Evolutionary conservation across 37 sponge, comb jelly and placozoan genomes (phyloP).

Genomic region (Cliona cf. orientalis): DNA sequence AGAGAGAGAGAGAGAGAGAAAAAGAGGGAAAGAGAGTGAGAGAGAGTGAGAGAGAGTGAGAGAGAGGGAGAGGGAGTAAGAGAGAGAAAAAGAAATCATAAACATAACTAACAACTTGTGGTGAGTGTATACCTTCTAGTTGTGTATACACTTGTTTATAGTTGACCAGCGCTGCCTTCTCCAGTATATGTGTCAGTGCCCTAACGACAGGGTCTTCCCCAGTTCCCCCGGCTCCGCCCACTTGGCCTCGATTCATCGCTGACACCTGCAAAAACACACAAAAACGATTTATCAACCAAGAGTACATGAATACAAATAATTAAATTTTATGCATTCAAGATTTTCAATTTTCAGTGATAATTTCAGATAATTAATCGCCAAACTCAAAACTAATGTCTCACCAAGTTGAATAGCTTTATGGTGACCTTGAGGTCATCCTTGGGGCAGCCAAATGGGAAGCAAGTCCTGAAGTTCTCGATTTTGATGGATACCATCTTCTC

Average conservation of each 20-base stretch:
- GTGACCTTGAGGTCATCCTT: constrained; percentile 58
- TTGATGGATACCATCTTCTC: constrained; percentile 44
- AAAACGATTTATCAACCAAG: neutral
- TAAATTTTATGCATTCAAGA: too few species aligned
- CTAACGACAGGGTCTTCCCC: neutral
- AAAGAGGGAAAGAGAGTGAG: too few species aligned
- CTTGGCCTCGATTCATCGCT: constrained; percentile 18
- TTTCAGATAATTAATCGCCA: too few species aligned
- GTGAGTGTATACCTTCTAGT: constrained; percentile 33
- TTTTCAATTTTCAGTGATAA: too few species aligned
- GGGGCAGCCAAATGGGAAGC: constrained; percentile 63
- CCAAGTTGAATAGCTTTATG: constrained; percentile 57
- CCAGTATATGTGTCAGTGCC: constrained; percentile 20
- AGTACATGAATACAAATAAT: too few species aligned
- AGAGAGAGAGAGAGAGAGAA: too few species aligned
- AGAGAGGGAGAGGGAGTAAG: too few species aligned
- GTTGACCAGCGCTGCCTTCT: constrained; percentile 58
- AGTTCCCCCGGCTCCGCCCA: neutral
- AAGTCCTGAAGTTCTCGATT: constrained; percentile 52
- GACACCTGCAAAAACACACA: constrained; percentile 38
- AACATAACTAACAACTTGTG: too few species aligned
- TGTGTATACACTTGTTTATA: constrained; percentile 27
- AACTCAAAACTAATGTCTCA: too few species aligned
- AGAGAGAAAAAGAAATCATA: too few species aligned
- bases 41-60: too few species aligned